Evolutionary conservation across 2,888 invertebrate genomes (phyloP).

Genomic region (Teleiodes luculella): DNA sequence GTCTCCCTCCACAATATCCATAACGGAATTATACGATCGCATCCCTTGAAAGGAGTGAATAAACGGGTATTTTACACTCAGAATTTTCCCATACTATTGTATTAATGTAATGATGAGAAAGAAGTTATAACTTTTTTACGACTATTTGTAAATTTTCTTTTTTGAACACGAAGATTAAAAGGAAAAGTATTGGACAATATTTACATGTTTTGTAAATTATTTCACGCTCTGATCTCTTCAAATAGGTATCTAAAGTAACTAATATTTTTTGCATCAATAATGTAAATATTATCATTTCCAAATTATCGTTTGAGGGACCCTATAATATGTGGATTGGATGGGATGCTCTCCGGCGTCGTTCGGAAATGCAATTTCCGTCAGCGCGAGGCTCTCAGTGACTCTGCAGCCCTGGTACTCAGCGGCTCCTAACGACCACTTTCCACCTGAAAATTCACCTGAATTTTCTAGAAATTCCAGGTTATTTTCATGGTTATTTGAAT

Average conservation of each 20-base stretch:
- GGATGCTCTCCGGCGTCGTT: neutral
- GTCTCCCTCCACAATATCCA: neutral
- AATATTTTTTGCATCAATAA: no score
- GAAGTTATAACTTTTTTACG: no score
- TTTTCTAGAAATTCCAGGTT: neutral
- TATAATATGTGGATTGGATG: neutral
- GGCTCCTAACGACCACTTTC: constrained; percentile 1
- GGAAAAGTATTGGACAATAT: no score
- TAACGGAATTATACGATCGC: neutral
- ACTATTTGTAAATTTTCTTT: no score
- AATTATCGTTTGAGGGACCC: no score
- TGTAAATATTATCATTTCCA: no score
- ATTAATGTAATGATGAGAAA: no score
- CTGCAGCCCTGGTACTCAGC: constrained; percentile 4
- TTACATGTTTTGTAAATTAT: no score
- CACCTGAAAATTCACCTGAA: neutral
- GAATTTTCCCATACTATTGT: neutral
- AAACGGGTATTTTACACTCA: neutral
- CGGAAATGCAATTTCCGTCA: neutral
- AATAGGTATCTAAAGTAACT: no score
- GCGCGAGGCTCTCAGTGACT: neutral
- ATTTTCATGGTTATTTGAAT: neutral
- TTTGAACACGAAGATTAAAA: no score
- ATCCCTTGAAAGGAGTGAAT: neutral
- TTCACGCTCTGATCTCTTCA: no score